A percentile compares a stretch with the other conserved stretches of the same genome.
Evolutionary conservation across 2,888 invertebrate genomes (phyloP).

Genomic region (Cetonia aurata): DNA sequence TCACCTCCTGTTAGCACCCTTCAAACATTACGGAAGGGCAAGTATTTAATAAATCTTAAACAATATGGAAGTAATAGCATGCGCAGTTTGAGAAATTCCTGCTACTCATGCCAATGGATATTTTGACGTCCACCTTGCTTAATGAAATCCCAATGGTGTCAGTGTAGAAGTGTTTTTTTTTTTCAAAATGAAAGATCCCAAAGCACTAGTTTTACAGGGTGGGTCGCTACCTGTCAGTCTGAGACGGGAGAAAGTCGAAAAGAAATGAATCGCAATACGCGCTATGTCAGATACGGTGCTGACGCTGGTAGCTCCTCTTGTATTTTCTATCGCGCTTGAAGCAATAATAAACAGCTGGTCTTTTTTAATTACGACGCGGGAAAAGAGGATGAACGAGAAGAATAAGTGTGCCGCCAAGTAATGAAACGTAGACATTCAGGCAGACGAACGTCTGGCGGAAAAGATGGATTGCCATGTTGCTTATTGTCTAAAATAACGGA

Average conservation of each 20-base stretch:
- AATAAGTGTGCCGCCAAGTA: constrained; percentile 57
- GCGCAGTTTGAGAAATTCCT: too few species aligned
- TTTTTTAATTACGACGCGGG: constrained; percentile 57
- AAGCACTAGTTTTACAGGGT: not conserved
- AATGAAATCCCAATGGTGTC: constrained; percentile 20
- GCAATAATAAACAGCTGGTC: constrained; percentile 60
- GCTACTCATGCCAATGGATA: too few species aligned
- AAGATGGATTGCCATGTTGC: constrained; percentile 61
- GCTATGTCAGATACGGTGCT: not conserved
- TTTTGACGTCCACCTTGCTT: not conserved
- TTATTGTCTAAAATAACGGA: constrained; percentile 59
- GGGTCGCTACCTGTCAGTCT: not conserved
- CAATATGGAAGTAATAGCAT: too few species aligned
- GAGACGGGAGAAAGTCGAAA: constrained; percentile 19
- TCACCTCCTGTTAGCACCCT: too few species aligned
- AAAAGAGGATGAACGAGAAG: constrained; percentile 38
- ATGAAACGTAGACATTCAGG: constrained; percentile 58
- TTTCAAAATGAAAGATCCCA: constrained; percentile 23
- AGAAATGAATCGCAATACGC: constrained; percentile 45
- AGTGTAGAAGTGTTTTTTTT: constrained; percentile 25
- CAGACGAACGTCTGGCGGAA: constrained; percentile 57
- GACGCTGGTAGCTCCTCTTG: constrained; percentile 11
- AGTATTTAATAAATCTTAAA: too few species aligned
- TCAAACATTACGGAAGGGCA: too few species aligned
- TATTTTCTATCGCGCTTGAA: constrained; percentile 50